Evolutionary conservation across 2,888 invertebrate genomes (phyloP).

Genomic region (Noctuana brunneofusca): DNA sequence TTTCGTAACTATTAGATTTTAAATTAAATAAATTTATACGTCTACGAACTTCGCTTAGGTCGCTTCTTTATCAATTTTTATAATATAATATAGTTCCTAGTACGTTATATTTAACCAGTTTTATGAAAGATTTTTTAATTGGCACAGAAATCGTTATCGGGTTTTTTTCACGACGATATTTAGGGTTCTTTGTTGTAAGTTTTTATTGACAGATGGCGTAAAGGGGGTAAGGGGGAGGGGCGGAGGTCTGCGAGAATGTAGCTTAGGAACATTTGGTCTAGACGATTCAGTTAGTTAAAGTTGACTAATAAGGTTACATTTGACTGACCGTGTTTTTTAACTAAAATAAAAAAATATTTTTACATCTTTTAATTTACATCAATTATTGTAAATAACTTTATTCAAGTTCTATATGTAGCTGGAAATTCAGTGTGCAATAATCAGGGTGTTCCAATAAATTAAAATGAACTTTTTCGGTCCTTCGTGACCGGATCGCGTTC

Average conservation of each 20-base stretch:
- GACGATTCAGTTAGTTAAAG: too few species aligned
- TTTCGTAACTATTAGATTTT: constrained; percentile 39
- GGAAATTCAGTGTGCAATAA: neutral
- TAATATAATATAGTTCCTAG: constrained; percentile 66
- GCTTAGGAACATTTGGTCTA: too few species aligned
- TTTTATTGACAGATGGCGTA: neutral
- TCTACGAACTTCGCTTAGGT: constrained; percentile 57
- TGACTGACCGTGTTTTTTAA: neutral
- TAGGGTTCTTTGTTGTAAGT: neutral
- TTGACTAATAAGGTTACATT: too few species aligned
- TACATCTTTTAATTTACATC: neutral
- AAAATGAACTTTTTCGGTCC: neutral
- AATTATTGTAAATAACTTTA: neutral
- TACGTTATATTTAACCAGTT: constrained; percentile 45
- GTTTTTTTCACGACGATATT: neutral
- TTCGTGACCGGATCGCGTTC: neutral
- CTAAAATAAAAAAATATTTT: neutral
- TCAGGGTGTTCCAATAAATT: neutral
- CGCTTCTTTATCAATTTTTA: constrained; percentile 54
- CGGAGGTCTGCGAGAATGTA: too few species aligned
- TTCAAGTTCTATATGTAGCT: too few species aligned
- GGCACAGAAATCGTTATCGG: constrained; percentile 27
- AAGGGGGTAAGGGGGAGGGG: too few species aligned
- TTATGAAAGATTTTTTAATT: constrained; percentile 21
- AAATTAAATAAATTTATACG: constrained; percentile 42